Base-by-base conservation (phyloP, 1,140 invertebrate species). In the Argopecten irradians region DNA sequence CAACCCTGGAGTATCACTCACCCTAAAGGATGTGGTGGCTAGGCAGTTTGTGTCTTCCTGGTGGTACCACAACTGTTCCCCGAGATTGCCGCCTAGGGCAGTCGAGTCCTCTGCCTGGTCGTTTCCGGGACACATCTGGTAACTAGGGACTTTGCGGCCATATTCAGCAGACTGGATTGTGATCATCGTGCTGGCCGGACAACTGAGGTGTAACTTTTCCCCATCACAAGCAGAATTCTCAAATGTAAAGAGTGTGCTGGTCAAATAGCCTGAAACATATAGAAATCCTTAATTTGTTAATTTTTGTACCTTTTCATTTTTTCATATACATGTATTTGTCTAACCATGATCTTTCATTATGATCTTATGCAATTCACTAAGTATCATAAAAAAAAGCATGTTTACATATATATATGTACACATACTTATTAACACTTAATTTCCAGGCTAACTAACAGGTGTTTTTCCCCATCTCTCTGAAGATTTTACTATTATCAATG, bases 151-250 rank as follows among this genome's bases (percentile, higher is more conserved):
- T n/a, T 92, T 94, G n/a, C 95, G 91, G n/a, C 96, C 96, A 93
- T 96, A 96, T 86, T 97, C 97, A 0, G 98, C 98, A 90, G 98
- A 96, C 93, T 98, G 97, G 87, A 99, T 97, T 87, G 97, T 97
- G 91, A 99, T 98, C 90, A 97, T 97, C 0, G 98, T 99, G 43
- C 97, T 97, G 11, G 97, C 95, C 19, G 98, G 98, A 96, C 98
- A 99, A 90, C 97, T 97, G 43, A 99, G 96, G 33, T 97, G 97
- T 94, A 99, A 97, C 93, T 97, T 96, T 93, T 98, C 97, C 86
- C 97, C 97, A 94, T 98, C 98, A 95, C 98, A 99, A 2, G 97
- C 97, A 16, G 97, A 97, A 91, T 97, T 97, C 95, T 98, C 98
- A 95, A 98, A 98, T 84, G 98, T 98, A 92, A 97, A 97, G 90